These are phyloP conservation scores for Trachelus tabidus DNA, from an alignment of 2,888 invertebrate species.

Conservation along the genomic window DNA sequence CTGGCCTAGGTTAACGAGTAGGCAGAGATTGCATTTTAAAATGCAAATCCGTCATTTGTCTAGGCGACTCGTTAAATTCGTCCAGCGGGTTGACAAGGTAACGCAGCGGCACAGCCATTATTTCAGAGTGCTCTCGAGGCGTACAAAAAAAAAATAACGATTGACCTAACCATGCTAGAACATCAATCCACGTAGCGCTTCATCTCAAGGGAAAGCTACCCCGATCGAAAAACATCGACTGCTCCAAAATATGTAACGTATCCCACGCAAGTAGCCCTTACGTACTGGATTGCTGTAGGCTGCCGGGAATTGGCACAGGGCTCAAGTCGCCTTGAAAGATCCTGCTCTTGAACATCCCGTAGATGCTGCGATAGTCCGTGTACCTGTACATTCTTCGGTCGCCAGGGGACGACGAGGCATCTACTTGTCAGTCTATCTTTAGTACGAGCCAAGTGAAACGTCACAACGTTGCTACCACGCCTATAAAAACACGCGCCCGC, in stretches of 20 bases:
- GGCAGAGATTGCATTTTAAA: not conserved
- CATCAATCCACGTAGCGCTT: not conserved
- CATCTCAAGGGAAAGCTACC: not conserved
- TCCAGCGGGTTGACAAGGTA: not conserved
- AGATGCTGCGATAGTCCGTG: constrained; percentile 44
- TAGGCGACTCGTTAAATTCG: too few relatives aligned
- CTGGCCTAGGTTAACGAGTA: constrained; percentile 37
- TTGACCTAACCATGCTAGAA: not conserved
- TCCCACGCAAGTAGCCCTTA: constrained; percentile 23
- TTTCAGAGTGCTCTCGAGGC: not conserved
- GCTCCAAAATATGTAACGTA: not conserved
- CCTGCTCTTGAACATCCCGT: constrained; percentile 58
- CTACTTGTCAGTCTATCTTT: constrained; percentile 5
- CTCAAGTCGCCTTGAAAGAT: constrained; percentile 57
- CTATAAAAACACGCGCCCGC: constrained; percentile 3
- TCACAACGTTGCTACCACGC: not conserved
- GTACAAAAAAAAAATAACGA: not conserved
- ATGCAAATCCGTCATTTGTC: not conserved
- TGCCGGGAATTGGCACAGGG: constrained; percentile 52
- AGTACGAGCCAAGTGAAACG: constrained; percentile 1
- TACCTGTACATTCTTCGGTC: constrained; percentile 41
- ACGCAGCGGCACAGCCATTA: not conserved
- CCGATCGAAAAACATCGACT: not conserved
- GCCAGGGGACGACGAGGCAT: not conserved
- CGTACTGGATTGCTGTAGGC: constrained; percentile 55